These are phyloP conservation scores for Gisinianus flammeolus DNA, from an alignment of 2,888 invertebrate genomes.

Conservation along the genomic window DNA sequence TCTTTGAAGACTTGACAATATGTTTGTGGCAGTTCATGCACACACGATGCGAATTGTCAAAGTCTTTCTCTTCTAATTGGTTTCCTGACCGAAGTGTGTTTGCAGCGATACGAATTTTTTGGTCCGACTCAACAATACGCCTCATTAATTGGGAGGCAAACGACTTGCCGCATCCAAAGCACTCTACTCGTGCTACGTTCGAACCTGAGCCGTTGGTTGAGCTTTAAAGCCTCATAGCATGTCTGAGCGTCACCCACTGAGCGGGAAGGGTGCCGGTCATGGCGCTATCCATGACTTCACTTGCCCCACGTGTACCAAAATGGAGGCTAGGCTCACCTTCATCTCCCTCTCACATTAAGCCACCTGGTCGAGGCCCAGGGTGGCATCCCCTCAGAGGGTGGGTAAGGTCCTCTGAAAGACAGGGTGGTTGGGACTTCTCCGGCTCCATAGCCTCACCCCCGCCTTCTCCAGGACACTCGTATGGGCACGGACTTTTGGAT, in stretches of 20 bases:
- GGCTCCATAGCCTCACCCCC: background rate
- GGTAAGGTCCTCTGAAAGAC: slow-evolving; percentile 8
- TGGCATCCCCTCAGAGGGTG: background rate
- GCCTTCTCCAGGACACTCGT: background rate
- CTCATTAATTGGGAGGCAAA: too few species aligned
- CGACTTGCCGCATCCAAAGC: too few species aligned
- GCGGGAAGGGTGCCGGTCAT: background rate
- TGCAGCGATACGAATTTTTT: too few species aligned
- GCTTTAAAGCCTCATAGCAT: background rate
- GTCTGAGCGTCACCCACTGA: background rate
- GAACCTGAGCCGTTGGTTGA: too few species aligned
- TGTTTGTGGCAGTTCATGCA: too few species aligned
- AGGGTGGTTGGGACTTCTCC: background rate
- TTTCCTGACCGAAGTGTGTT: too few species aligned
- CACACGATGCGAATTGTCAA: too few species aligned
- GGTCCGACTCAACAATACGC: too few species aligned
- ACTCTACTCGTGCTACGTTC: too few species aligned
- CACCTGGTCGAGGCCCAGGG: background rate
- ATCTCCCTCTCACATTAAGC: background rate
- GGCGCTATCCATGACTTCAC: background rate
- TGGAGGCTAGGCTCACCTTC: background rate
- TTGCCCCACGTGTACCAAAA: background rate
- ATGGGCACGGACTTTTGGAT: background rate
- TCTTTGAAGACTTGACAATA: too few species aligned
- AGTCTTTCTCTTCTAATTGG: too few species aligned